Evolutionary conservation across 2,113 vertebrate species (phyloP).

Genomic region (Agelaius phoeniceus): DNA sequence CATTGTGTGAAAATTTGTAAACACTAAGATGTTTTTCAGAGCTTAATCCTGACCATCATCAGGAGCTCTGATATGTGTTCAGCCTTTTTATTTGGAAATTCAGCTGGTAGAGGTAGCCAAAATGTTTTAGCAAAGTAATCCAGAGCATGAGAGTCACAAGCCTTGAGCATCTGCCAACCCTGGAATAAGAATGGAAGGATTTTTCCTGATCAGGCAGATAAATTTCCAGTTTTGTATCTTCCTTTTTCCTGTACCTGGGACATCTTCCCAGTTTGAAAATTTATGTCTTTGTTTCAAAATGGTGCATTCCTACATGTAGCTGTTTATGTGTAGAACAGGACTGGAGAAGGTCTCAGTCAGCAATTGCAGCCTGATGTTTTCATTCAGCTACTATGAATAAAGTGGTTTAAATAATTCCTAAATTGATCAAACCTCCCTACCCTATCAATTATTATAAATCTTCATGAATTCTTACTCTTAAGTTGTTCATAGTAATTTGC

Average conservation of each 20-base stretch:
- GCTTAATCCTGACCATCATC: neutral
- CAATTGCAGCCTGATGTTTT: neutral
- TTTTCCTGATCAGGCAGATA: neutral
- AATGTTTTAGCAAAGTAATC: neutral
- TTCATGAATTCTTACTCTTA: neutral
- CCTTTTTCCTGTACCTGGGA: neutral
- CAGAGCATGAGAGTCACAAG: neutral
- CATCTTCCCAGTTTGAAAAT: neutral
- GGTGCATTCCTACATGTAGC: rapidly evolving
- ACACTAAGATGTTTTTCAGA: neutral
- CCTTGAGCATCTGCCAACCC: neutral
- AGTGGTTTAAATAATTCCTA: neutral
- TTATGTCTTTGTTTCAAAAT: neutral
- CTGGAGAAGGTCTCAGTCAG: neutral
- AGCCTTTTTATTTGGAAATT: neutral
- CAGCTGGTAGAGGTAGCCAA: neutral
- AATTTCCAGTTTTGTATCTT: neutral
- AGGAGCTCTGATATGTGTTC: neutral
- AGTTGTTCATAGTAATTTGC: neutral
- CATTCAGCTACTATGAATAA: neutral
- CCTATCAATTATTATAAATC: neutral
- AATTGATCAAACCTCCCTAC: neutral
- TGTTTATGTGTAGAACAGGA: neutral
- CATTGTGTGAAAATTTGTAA: neutral
- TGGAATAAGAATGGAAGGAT: neutral